A percentile compares a stretch with the other conserved stretches of the same genome.
phyloP scores from a whole-genome alignment of 2,113 vertebrate genomes.

The Calidris pugnax region DNA sequence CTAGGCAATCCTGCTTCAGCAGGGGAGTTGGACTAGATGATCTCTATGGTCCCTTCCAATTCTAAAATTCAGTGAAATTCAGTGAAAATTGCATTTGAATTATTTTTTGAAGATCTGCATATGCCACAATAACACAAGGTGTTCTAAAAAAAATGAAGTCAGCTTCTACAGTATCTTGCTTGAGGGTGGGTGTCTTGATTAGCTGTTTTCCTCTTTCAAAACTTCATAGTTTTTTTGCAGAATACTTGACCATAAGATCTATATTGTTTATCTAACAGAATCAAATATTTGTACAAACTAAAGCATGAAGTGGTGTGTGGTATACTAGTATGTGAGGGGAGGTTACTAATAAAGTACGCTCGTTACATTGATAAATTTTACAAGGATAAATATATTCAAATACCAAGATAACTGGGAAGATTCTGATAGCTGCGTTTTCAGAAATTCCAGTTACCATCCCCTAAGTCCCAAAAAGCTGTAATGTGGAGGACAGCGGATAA shows the following conservation, averaged over 20 bases:
- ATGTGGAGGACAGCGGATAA: not conserved
- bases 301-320: not conserved
- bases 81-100: not conserved
- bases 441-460: not conserved
- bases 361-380: not conserved
- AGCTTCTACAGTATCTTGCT: not conserved
- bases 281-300: not conserved
- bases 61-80: too few relatives aligned
- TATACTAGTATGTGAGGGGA: not conserved
- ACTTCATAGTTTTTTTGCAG: not conserved
- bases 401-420: not conserved
- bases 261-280: not conserved
- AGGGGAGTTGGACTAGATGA: too few relatives aligned
- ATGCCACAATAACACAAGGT: not conserved
- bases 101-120: not conserved
- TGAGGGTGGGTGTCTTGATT: not conserved
- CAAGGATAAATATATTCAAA: not conserved
- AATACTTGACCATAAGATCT: not conserved
- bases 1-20: too few relatives aligned
- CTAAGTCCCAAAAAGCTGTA: not conserved
- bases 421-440: not conserved
- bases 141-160: not conserved
- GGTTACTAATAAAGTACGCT: not conserved
- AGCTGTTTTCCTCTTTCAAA: not conserved
- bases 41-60: too few relatives aligned